Percentiles rank a stretch among this genome's conserved stretches.
phyloP scores from a whole-genome alignment of 2,113 vertebrate genomes.

The Anolis carolinensis region DNA sequence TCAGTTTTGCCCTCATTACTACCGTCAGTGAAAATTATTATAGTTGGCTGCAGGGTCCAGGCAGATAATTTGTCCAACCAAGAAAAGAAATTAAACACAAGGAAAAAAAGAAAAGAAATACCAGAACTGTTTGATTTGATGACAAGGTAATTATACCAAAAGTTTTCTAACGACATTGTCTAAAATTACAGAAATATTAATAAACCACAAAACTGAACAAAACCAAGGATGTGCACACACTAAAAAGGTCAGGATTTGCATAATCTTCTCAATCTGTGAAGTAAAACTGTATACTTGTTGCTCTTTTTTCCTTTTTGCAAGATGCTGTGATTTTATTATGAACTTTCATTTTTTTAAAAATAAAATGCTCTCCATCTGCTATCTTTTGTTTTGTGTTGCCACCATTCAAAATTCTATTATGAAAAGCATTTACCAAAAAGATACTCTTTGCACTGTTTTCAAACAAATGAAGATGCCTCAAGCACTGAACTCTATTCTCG shows the following conservation, averaged over 20 bases:
- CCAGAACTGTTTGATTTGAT: slow-evolving; percentile 28
- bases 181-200: slow-evolving; percentile 32
- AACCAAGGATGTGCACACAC: neutral
- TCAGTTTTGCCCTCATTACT: slow-evolving; percentile 67
- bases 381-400: slow-evolving; percentile 53
- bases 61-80: slow-evolving; percentile 61
- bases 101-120: slow-evolving; percentile 34
- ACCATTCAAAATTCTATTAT: neutral
- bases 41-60: slow-evolving; percentile 64
- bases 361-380: slow-evolving; percentile 43
- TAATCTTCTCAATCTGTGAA: slow-evolving; percentile 37
- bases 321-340: slow-evolving; percentile 36
- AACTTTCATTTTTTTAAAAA: slow-evolving; percentile 27
- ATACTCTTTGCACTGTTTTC: slow-evolving; percentile 59
- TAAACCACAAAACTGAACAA: neutral
- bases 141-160: slow-evolving; percentile 45
- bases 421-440: slow-evolving; percentile 67
- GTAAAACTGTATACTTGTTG: neutral
- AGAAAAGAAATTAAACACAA: slow-evolving; percentile 60
- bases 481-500: slow-evolving; percentile 69
- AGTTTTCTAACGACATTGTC: slow-evolving; percentile 22
- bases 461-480: slow-evolving; percentile 60
- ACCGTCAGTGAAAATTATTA: slow-evolving; percentile 62
- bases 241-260: slow-evolving; percentile 28
- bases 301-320: slow-evolving; percentile 6